These are phyloP conservation scores for Yponomeuta sedellus DNA, from an alignment of 2,888 invertebrate genomes.

Conservation along the genomic window DNA sequence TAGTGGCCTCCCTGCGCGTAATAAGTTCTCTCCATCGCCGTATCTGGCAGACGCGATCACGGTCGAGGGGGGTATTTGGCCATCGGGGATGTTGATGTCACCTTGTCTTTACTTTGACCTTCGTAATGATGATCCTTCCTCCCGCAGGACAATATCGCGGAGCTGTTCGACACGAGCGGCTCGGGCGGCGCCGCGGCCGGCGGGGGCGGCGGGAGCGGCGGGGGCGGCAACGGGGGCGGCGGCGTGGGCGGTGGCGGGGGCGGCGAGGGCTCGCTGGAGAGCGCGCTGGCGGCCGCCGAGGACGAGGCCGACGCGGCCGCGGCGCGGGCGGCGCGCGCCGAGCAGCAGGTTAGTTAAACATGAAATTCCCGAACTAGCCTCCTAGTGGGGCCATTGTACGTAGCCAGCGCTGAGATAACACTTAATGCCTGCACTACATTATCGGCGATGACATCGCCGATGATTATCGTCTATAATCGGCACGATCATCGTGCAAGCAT, in stretches of 20 bases:
- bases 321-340: conserved; percentile 91
- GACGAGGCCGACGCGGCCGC: conserved; percentile 97
- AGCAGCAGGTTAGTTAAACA: conserved; percentile 85
- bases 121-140: conserved; percentile 32
- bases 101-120: not conserved
- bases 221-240: too few relatives aligned
- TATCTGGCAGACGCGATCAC: too few relatives aligned
- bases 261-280: conserved; percentile 86
- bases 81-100: conserved; percentile 66
- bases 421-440: too few relatives aligned
- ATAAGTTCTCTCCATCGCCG: too few relatives aligned
- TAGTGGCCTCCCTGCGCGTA: too few relatives aligned
- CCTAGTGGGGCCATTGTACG: too few relatives aligned
- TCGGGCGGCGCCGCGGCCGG: conserved; percentile 43
- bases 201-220: conserved; percentile 20
- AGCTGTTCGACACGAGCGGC: conserved; percentile 88
- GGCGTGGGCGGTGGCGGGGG: conserved; percentile 22
- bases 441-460: too few relatives aligned
- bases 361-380: too few relatives aligned
- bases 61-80: too few relatives aligned
- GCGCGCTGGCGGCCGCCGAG: conserved; percentile 92
- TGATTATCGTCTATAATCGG: too few relatives aligned
- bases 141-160: conserved; percentile 41
- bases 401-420: too few relatives aligned
- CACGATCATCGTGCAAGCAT: too few relatives aligned